Base-by-base conservation (phyloP, 1,140 invertebrate genomes). In the Panulirus ornatus region DNA sequence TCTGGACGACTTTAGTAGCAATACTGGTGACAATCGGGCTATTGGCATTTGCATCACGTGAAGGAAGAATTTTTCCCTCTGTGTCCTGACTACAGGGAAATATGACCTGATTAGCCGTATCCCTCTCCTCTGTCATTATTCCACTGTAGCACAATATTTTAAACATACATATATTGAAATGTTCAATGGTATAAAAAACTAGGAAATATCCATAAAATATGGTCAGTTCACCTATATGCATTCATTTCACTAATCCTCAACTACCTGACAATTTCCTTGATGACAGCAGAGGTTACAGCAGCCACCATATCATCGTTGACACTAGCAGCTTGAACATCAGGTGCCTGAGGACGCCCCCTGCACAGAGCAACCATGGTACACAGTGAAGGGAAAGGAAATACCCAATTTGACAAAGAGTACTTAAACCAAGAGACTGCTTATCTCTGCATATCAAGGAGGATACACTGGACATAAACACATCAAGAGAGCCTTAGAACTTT, bases 1-100 rank as follows among this genome's bases (percentile, higher is more conserved):
- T 89, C 79, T 89, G 88, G 70, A 89, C 88, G 71, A 89, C 76
- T 36, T 89, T 82, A 11, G 88, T 84, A 34, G 70, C 88, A 54
- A 89, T 89, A 40, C 54, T 75, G 1, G 79, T 27, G 44, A 89
- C 88, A 44, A 89, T 83, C n/a, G 88, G 71, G 38, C 71, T 89
- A 70, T 89, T 89, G 22, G 81, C 79, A 54, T 84, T 84, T 34
- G 88, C 76, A 51, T 89, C 88, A n/a, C 42, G 51, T 30, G 88
- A 75, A 3, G 79, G 71, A 34, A 89, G 51, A 36, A 89, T 89
- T 42, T 89, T 89, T 8, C 88, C 79, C 63, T 89, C 88, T 8
- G 38, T 89, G 88, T 89, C 88, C 34, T 89, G 88, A 40, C 88
- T 89, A 78, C 38, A 79, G 75, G 58, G 44, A 79, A 42, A 75